A percentile compares a stretch with the other conserved stretches of the same genome.
Evolutionary conservation across 1,140 invertebrate species (phyloP).

Genomic region (Orchestia grillus): DNA sequence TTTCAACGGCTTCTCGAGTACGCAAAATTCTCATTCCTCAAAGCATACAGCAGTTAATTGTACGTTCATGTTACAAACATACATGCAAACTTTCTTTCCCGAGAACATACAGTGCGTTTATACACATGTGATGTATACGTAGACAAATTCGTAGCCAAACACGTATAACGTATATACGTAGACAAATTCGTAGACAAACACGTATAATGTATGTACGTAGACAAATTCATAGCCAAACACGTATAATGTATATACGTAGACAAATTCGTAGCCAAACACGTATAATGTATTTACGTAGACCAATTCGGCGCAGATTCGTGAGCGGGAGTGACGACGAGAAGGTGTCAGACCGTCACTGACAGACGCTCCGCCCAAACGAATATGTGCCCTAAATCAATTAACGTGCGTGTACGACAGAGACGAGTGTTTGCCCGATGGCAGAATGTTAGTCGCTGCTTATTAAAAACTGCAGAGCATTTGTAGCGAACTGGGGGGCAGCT

Average conservation of each 20-base stretch:
- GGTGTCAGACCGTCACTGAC: not conserved
- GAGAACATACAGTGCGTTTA: no score
- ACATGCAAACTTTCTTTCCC: no score
- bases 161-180: no score
- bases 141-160: no score
- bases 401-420: not conserved
- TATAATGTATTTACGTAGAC: not conserved
- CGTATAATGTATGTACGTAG: not conserved
- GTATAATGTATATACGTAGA: not conserved
- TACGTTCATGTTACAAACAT: no score
- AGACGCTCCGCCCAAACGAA: not conserved
- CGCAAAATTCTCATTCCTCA: no score
- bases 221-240: not conserved
- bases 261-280: not conserved
- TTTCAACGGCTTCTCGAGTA: no score
- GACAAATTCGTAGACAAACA: no score
- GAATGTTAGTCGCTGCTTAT: not conserved
- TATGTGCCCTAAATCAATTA: not conserved
- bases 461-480: no score
- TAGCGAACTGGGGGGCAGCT: no score
- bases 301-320: not conserved
- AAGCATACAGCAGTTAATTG: no score
- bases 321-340: not conserved
- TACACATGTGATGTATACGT: no score
- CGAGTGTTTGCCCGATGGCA: not conserved